Base-by-base conservation (phyloP, 2,888 invertebrate species). In the Volucella bombylans region DNA sequence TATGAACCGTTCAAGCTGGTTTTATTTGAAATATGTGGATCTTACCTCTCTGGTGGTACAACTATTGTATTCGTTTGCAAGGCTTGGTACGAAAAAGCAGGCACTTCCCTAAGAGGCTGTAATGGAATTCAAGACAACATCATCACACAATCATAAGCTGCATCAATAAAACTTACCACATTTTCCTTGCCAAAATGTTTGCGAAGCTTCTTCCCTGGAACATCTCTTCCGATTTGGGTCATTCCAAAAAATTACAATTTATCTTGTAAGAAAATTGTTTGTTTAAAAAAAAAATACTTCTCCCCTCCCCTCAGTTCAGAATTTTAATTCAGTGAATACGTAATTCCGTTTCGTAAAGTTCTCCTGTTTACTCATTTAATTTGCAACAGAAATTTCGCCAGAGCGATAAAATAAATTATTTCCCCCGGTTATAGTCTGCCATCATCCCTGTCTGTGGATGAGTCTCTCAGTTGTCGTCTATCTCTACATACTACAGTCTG, bases 21-120 rank as follows among this genome's bases (percentile, higher is more conserved):
- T 15, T 15, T 11, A 12, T 15, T 50, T 9, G 9, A 14, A 50
- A 52, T 47, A 47, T 52, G 0, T 49, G 4, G 10, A 59, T 50
- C 87, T 89, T 86, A 92, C 91, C 87, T 90, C 14, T 87, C 87
- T 2, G 91, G 92, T 0, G 90, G 90, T 49, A 87, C 87, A 0
- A 92, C 92, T 3, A 87, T 80, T 0, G 92, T 92, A 50, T 91
- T 90, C 31, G 82, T 87, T 76, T 91, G 92, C 49, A 91, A 68
- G 0, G 92, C 90, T 86, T 91, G 91, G 73, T 89, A 91, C 8
- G 92, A 90, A 67, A 91, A 91, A 2, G 92, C 89, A 0, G 92
- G 91, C 4, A 92, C 91, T 10, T 87, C 79, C 4, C 91, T 88
- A 3, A 82, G 87, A 0, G 77, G 65, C 91, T 91, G 39, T 2